Percentiles rank a stretch among this genome's conserved stretches.
phyloP scores from a whole-genome alignment of 2,797 vertebrate species.

The Chromobotia macracanthus region DNA sequence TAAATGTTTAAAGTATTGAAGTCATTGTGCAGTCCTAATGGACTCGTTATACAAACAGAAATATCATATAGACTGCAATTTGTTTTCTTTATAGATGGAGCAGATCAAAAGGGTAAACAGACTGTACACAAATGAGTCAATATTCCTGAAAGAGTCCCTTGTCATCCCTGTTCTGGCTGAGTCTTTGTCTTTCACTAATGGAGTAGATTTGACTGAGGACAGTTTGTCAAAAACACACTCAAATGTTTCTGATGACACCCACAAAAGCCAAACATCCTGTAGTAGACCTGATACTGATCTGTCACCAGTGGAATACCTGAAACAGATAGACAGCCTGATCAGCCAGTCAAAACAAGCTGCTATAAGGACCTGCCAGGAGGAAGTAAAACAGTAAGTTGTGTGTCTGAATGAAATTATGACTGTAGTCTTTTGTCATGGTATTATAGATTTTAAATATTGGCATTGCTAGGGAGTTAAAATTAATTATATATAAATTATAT shows the following conservation, averaged over 20 bases:
- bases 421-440: not conserved
- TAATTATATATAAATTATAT: no score
- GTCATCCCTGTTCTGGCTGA: constrained; percentile 81
- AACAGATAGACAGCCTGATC: constrained; percentile 84
- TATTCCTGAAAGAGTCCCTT: constrained; percentile 88
- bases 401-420: constrained; percentile 1
- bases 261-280: constrained; percentile 41
- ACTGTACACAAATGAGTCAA: constrained; percentile 92
- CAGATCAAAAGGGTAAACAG: constrained; percentile 90
- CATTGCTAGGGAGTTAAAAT: not conserved
- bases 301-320: constrained; percentile 84
- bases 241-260: constrained; percentile 34
- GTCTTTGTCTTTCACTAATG: constrained; percentile 61
- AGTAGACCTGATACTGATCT: constrained; percentile 64
- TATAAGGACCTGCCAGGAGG: constrained; percentile 73
- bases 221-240: constrained; percentile 6
- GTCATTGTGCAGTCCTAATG: no score
- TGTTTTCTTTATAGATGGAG: constrained; percentile 81
- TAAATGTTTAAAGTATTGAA: no score
- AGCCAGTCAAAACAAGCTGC: constrained; percentile 85
- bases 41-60: no score
- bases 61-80: not conserved
- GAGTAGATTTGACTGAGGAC: constrained; percentile 56
- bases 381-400: constrained; percentile 72
- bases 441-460: not conserved